phyloP scores from a whole-genome alignment of 2,113 vertebrate species.

The Hydrolagus affinis region DNA sequence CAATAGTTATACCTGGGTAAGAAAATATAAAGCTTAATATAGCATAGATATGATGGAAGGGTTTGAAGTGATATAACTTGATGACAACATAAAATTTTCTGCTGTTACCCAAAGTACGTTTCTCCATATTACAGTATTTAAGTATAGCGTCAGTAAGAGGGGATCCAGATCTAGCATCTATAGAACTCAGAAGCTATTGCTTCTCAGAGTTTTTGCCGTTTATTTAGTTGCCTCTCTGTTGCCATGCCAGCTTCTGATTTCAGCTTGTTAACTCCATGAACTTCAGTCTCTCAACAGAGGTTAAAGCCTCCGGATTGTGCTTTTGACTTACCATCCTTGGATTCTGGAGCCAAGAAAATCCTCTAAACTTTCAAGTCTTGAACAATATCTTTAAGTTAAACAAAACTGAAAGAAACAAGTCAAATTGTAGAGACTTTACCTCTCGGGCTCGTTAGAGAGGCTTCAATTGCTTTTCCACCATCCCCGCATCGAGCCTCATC shows the following conservation, averaged over 20 bases:
- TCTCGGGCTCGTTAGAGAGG: constrained; percentile 88
- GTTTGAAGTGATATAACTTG: background rate
- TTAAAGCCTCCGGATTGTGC: background rate
- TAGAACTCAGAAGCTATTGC: too few relatives aligned
- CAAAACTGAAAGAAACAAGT: background rate
- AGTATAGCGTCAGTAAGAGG: too few relatives aligned
- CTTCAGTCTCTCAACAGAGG: too few relatives aligned
- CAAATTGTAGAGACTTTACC: constrained; percentile 54
- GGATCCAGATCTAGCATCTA: too few relatives aligned
- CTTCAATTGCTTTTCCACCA: constrained; percentile 86
- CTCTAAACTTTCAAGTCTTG: background rate
- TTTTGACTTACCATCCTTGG: background rate
- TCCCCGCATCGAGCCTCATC: constrained; percentile 94
- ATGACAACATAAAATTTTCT: background rate
- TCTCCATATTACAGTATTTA: too few relatives aligned
- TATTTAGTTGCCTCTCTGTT: too few relatives aligned
- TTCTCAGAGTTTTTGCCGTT: too few relatives aligned
- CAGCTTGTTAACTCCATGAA: too few relatives aligned
- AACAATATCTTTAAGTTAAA: background rate
- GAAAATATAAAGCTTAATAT: constrained; percentile 8
- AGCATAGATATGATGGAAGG: background rate
- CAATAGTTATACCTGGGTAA: constrained; percentile 82
- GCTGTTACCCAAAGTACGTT: too few relatives aligned
- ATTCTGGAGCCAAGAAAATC: background rate
- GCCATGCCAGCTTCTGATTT: too few relatives aligned